Evolutionary conservation across 2,113 vertebrate genomes (phyloP).

Genomic region (Noturus placidus): DNA sequence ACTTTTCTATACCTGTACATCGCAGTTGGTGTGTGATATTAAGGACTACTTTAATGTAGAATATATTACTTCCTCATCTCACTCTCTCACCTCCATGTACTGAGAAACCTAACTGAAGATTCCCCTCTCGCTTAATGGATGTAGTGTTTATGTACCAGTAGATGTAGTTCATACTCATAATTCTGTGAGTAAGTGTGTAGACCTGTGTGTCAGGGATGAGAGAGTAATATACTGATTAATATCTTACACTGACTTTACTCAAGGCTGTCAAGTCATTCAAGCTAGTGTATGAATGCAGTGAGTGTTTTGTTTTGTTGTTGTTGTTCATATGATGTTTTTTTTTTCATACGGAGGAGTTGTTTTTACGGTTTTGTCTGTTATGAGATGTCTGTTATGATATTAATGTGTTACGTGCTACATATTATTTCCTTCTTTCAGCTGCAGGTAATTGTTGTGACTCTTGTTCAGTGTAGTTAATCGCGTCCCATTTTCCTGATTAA

Average conservation of each 20-base stretch:
- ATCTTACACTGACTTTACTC: not conserved
- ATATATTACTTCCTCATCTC: not conserved
- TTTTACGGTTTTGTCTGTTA: not conserved
- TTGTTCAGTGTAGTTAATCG: not conserved
- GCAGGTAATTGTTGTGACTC: not conserved
- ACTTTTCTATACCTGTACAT: not conserved
- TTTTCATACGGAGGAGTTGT: not conserved
- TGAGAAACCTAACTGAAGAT: not conserved
- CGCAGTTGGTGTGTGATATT: not conserved
- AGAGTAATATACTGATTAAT: not conserved
- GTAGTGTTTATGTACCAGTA: not conserved
- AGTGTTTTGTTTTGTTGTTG: not conserved
- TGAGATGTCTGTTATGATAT: not conserved
- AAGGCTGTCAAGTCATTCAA: not conserved
- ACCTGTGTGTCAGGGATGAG: not conserved
- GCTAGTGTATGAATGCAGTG: not conserved
- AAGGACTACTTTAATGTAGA: not conserved
- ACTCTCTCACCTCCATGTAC: not conserved
- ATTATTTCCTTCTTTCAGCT: not conserved
- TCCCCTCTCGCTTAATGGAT: not conserved
- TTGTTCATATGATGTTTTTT: not conserved
- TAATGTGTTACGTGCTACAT: not conserved
- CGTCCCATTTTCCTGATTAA: not conserved
- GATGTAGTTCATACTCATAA: not conserved
- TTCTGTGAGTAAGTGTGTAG: not conserved